Percentiles rank a stretch among this genome's conserved stretches.
Evolutionary conservation across 2,888 invertebrate genomes (phyloP).

Genomic region (Lagria hirta): DNA sequence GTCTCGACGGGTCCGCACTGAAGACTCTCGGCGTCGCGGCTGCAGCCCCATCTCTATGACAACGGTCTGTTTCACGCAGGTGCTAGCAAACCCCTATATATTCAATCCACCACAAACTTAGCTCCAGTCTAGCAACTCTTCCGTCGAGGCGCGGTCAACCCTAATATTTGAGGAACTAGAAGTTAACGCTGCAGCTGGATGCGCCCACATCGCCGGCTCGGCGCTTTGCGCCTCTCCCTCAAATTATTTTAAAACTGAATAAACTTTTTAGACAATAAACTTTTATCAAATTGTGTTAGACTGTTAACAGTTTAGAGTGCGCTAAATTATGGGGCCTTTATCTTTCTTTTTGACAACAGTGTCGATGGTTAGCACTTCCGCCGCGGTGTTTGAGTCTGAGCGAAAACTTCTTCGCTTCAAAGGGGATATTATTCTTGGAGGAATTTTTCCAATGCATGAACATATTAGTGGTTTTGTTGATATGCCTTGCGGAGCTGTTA

Average conservation of each 20-base stretch:
- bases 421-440: slow-evolving; percentile 69
- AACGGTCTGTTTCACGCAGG: slow-evolving; percentile 46
- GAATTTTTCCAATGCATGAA: slow-evolving; percentile 70
- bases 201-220: slow-evolving; percentile 31
- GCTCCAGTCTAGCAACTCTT: slow-evolving; percentile 40
- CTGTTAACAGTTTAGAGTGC: slow-evolving; percentile 19
- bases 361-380: slow-evolving; percentile 26
- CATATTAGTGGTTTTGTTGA: slow-evolving; percentile 53
- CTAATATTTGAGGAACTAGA: too few relatives aligned
- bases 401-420: slow-evolving; percentile 50
- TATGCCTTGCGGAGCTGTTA: slow-evolving; percentile 59
- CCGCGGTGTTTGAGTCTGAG: slow-evolving; percentile 35
- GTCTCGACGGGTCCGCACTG: slow-evolving; percentile 34
- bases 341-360: slow-evolving; percentile 23
- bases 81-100: slow-evolving; percentile 46
- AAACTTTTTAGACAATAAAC: too few relatives aligned
- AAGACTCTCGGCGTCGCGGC: slow-evolving; percentile 45
- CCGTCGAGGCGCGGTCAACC: slow-evolving; percentile 28
- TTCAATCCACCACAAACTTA: slow-evolving; percentile 36
- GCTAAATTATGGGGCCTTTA: slow-evolving; percentile 23
- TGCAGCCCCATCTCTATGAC: slow-evolving; percentile 45
- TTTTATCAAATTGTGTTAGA: too few relatives aligned
- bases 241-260: too few relatives aligned
- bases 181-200: slow-evolving; percentile 26
- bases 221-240: slow-evolving; percentile 17